Percentiles rank a stretch among this genome's conserved stretches.
phyloP scores from a whole-genome alignment of 1,140 invertebrate genomes.

The Drosophila sturtevanti region DNA sequence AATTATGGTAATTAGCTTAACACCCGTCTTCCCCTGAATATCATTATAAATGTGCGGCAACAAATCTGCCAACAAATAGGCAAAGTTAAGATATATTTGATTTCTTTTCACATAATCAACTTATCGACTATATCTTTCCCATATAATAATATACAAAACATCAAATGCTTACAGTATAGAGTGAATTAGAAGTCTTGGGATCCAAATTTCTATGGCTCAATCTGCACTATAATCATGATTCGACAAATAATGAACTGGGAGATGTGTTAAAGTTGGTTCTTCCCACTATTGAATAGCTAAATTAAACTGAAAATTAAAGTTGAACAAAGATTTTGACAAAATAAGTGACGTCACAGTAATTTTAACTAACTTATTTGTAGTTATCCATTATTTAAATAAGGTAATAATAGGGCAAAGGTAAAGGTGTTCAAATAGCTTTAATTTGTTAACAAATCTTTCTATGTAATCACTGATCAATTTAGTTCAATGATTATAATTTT shows the following conservation, averaged over 20 bases:
- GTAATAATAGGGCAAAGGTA: no score
- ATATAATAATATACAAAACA: not conserved
- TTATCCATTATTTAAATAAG: no score
- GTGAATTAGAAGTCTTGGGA: not conserved
- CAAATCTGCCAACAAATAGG: conserved; percentile 25
- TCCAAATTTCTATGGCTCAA: not conserved
- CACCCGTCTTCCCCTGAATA: conserved; percentile 14
- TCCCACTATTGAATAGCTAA: no score
- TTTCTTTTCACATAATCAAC: not conserved
- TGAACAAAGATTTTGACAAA: no score
- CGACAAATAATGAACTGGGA: not conserved
- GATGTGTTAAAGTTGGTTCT: no score
- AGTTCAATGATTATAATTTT: no score
- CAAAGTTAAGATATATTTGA: not conserved
- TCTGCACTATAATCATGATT: not conserved
- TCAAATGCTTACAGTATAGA: not conserved
- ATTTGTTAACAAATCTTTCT: no score
- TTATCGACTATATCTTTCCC: not conserved
- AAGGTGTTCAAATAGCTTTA: no score
- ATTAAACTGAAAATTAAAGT: no score
- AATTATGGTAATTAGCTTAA: not conserved
- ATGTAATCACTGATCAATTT: no score
- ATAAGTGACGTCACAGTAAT: no score
- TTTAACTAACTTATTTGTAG: no score
- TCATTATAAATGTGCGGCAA: not conserved